A percentile compares a stretch with the other conserved stretches of the same genome.
Conservation (phyloP, 1,140 invertebrate genomes). For the Caenorhabditis inopinata region DNA sequence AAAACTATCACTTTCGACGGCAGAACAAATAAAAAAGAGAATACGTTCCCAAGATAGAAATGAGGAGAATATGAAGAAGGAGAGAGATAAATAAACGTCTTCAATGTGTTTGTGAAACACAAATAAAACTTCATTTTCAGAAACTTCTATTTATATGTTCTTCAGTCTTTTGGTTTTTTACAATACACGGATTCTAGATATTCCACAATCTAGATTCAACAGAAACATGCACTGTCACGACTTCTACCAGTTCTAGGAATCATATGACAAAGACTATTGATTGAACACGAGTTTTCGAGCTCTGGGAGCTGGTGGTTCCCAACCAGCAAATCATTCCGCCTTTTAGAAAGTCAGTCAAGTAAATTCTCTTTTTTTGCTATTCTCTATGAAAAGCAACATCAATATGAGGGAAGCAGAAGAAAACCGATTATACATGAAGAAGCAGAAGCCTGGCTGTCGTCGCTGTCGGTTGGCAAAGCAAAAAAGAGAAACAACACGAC, state of each 20-base stretch:
- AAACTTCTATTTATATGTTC: too few species aligned
- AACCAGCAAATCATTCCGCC: constrained; percentile 6
- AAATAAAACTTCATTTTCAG: neutral
- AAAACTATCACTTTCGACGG: neutral
- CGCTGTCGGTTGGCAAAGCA: neutral
- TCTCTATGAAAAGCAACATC: neutral
- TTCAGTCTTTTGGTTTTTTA: too few species aligned
- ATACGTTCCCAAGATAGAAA: neutral
- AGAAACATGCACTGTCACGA: too few species aligned
- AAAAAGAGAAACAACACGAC: neutral
- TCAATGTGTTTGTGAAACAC: neutral
- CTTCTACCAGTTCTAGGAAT: too few species aligned
- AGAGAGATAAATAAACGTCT: neutral
- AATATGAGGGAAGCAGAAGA: neutral
- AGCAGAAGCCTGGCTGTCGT: neutral
- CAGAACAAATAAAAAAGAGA: neutral
- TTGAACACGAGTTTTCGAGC: too few species aligned
- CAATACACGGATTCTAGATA: neutral
- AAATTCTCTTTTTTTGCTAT: neutral
- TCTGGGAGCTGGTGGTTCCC: too few species aligned
- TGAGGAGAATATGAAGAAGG: too few species aligned
- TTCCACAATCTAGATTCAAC: neutral
- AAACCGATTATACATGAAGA: constrained; percentile 12
- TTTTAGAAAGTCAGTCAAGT: constrained; percentile 9
- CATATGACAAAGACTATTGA: too few species aligned